Base-by-base conservation (phyloP, 2,113 vertebrate species). In the Jaculus jaculus region DNA sequence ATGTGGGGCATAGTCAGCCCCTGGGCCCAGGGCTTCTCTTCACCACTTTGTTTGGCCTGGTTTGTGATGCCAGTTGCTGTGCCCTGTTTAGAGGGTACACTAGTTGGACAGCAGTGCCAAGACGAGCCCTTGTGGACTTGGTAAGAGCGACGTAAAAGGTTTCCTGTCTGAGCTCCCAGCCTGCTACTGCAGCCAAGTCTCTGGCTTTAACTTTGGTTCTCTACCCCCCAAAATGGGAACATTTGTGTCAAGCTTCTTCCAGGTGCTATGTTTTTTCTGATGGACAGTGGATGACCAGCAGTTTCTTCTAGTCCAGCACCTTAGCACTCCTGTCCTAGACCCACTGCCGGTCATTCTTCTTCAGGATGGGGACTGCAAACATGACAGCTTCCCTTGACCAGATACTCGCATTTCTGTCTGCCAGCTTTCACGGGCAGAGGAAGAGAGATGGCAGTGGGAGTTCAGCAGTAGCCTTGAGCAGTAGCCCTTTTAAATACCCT, bases 81-180 rank as follows among this genome's bases (percentile, higher is more conserved):
- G 0, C 69, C 17, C 93, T 74, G 0, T 34, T 8, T 12, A 34
- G 63, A 61, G 37, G 26, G 28, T 18, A 30, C 24, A 0, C 5
- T 65, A 21, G n/a, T 42, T 3, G 54, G 72, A 18, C n/a, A 4
- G 21, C 6, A 47, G 47, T 75, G 75, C 79, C 51, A 0, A 51
- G 86, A 32, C 32, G 30, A 21, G 9, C 69, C 69, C 17, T 34
- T 26, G 86, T 81, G 79, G 34, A 37, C 58, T 68, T 34, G 79
- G 18, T 78, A 51, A 66, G 54, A 75, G 61, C 9, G 61, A 84
- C 78, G 37, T 94, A 42, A 80, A 94, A 65, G 65, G 34, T 39
- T 63, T 86, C 13, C 34, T 54, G 3, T 4, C 0, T 58, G 15
- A 80, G 69, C 21, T 80, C 74, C 0, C 87, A n/a, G n/a, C 75